Evolutionary conservation across 1,140 invertebrate genomes (phyloP), one percentile per base, ranked within the genome.

Genomic region (Geopemphigus sp.): DNA sequence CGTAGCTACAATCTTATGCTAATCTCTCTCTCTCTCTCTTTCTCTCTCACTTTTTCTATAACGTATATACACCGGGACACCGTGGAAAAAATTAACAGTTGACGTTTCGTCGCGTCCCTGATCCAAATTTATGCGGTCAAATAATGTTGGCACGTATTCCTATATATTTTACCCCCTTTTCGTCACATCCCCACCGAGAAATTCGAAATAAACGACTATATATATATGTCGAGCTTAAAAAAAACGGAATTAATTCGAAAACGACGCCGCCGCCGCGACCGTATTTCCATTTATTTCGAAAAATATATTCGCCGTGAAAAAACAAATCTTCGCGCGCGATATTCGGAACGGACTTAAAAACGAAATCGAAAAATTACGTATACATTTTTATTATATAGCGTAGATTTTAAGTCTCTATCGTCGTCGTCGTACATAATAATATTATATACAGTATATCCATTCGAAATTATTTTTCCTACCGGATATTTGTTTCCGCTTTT

Each of bases 121-220:
- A 76, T 78, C 74, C 74, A 78, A 78, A 78, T 78, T 61, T 78
- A 78, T 78, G 74, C 74, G 56, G 45, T 78, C 57, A 78, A 72
- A 72, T 24, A 15, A 47, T 50, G 59, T 76, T 61, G 26, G 24
- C 19, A 8, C 19, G 4, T 64, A 10, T n/a, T 1, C 47, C 10
- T 63, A 29, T 56, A 22, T 63, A 10, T 29, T 70, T 70, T 70
- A 50, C 32, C 32, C 32, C 32, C 32, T 39, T 39, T 39, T 39
- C 32, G 32, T 39, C 32, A 8, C 32, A 39, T 39, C 32, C 50
- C 17, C 14, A 10, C 53, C 32, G 12, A 12, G n/a, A 57, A 59
- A 78, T 26, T 57, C 53, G 59, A 78, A 78, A 63, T 50, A 63
- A 78, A 47, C 39, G 39, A 63, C 57, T 47, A 50, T 50, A 39